Percentiles rank a stretch among this genome's conserved stretches.
Conservation (phyloP, 2,888 invertebrate species). For the Drosophila mulleri region DNA sequence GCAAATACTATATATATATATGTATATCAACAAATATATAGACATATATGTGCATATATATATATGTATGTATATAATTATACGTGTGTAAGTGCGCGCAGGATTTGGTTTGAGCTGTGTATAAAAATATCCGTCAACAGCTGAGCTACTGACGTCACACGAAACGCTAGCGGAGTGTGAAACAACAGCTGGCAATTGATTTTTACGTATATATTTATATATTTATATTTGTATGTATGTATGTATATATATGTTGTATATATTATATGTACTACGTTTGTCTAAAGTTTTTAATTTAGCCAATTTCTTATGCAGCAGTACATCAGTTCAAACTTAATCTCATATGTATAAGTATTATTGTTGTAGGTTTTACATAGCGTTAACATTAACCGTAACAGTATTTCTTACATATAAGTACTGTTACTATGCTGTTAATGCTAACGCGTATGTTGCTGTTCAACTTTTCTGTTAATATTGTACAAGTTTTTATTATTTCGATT, state of each 20-base stretch:
- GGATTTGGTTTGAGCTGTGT: constrained; percentile 34
- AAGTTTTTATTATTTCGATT: not conserved
- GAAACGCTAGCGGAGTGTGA: constrained; percentile 20
- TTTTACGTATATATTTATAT: constrained; percentile 5
- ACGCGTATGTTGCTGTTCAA: not conserved
- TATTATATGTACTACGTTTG: not conserved
- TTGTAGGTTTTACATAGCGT: not conserved
- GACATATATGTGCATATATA: not conserved
- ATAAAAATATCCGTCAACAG: constrained; percentile 55
- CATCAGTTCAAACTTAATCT: not conserved
- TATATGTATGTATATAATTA: not conserved
- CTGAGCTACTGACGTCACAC: constrained; percentile 58
- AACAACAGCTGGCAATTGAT: constrained; percentile 44
- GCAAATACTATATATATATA: constrained; percentile 2
- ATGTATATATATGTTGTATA: not conserved
- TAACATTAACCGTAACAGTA: too few species aligned
- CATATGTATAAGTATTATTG: too few species aligned
- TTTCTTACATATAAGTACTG: too few species aligned
- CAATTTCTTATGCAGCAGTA: constrained; percentile 14
- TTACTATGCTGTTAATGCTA: not conserved
- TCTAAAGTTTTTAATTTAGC: constrained; percentile 9
- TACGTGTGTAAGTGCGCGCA: constrained; percentile 16
- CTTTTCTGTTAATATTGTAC: too few species aligned
- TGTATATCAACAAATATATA: constrained; percentile 13
- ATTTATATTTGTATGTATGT: not conserved